phyloP scores from a whole-genome alignment of 1,140 invertebrate genomes.

The Cotesia glomerata region DNA sequence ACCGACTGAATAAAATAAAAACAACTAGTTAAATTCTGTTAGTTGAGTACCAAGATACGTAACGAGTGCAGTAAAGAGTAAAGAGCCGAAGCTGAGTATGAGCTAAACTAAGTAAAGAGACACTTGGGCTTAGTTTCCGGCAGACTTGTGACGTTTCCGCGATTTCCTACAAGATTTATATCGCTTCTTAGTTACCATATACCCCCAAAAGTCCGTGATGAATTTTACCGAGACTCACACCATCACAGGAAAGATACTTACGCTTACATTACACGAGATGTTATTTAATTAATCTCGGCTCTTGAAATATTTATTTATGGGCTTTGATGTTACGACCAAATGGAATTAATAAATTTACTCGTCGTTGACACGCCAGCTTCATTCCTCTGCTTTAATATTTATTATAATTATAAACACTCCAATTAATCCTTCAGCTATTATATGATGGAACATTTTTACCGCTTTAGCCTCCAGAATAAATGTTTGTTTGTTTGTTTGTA shows the following conservation, averaged over 20 bases:
- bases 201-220: slow-evolving; percentile 4
- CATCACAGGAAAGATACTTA: background rate
- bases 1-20: too few species aligned
- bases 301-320: background rate
- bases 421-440: too few species aligned
- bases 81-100: background rate
- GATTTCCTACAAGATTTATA: slow-evolving; percentile 27
- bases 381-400: too few species aligned
- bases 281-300: slow-evolving; percentile 17
- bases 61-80: background rate
- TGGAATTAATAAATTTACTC: background rate
- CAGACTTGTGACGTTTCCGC: slow-evolving; percentile 10
- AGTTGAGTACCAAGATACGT: too few species aligned
- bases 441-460: too few species aligned
- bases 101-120: slow-evolving; percentile 6
- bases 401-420: too few species aligned
- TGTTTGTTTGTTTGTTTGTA: too few species aligned
- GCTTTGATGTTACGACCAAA: slow-evolving; percentile 10
- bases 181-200: background rate
- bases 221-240: background rate
- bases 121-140: slow-evolving; percentile 21
- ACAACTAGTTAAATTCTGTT: too few species aligned
- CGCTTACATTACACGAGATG: background rate
- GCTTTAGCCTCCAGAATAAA: too few species aligned
- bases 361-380: background rate